Conservation (phyloP, 2,888 invertebrate species). For the Cacoxenus indagator region DNA sequence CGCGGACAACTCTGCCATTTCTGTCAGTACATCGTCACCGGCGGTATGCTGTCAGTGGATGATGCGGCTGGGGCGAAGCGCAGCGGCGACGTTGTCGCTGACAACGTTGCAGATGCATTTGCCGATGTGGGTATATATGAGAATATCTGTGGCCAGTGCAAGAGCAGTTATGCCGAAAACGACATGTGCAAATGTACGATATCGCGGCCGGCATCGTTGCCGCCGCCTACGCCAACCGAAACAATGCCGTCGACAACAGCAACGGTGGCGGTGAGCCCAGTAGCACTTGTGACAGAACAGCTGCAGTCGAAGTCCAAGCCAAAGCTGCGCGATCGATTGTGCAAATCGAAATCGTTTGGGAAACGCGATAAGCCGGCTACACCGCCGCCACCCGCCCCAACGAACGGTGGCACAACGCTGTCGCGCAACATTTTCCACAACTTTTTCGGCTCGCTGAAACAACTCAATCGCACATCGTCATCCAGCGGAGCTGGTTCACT, state of each 20-base stretch:
- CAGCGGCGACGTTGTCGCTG: not conserved
- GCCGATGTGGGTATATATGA: slow-evolving; percentile 59
- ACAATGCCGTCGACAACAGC: slow-evolving; percentile 20
- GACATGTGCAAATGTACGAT: slow-evolving; percentile 52
- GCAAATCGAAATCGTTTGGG: slow-evolving; percentile 42
- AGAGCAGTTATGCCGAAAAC: slow-evolving; percentile 59
- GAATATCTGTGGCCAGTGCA: slow-evolving; percentile 67
- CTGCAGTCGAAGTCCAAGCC: not conserved
- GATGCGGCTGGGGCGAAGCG: not conserved
- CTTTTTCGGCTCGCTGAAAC: slow-evolving; percentile 61
- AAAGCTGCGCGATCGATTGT: slow-evolving; percentile 32
- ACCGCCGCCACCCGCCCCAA: slow-evolving; percentile 1
- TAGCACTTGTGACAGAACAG: not conserved
- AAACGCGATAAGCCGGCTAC: slow-evolving; percentile 32
- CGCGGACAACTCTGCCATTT: slow-evolving; percentile 67
- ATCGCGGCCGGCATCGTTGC: not conserved
- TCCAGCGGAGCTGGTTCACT: slow-evolving; percentile 37
- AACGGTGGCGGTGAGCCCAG: slow-evolving; percentile 7
- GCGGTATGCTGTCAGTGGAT: slow-evolving; percentile 35
- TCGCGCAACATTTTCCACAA: slow-evolving; percentile 47
- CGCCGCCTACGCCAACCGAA: too few relatives aligned
- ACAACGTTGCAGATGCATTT: slow-evolving; percentile 13
- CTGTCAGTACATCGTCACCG: slow-evolving; percentile 66
- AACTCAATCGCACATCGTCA: slow-evolving; percentile 43
- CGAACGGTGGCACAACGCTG: slow-evolving; percentile 38